A percentile compares a stretch with the other conserved stretches of the same genome.
Evolutionary conservation across 2,888 invertebrate genomes (phyloP).

Genomic region (Metellina segmentata): DNA sequence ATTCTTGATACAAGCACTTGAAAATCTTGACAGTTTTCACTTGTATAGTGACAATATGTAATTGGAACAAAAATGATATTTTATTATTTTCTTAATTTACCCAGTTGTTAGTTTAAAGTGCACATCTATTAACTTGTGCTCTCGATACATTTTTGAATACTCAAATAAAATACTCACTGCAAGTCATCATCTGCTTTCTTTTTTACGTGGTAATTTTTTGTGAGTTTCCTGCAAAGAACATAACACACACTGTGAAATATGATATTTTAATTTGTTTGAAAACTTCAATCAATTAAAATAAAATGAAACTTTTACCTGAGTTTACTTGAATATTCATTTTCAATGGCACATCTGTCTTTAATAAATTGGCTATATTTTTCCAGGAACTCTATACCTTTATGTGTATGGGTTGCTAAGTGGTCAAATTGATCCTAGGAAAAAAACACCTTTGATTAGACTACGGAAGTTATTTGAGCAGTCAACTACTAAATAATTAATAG

Average conservation of each 20-base stretch:
- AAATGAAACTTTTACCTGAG: constrained; percentile 86
- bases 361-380: constrained; percentile 97
- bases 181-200: constrained; percentile 99
- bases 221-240: constrained; percentile 90
- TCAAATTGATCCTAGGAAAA: constrained; percentile 97
- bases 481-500: too few species aligned
- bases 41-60: too few species aligned
- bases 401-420: constrained; percentile 96
- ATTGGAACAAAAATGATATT: too few species aligned
- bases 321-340: constrained; percentile 94
- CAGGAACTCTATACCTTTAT: constrained; percentile 98
- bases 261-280: constrained; percentile 68
- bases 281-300: not conserved
- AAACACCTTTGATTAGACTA: not conserved
- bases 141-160: too few species aligned
- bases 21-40: too few species aligned
- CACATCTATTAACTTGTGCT: too few species aligned
- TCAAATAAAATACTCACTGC: constrained; percentile 87
- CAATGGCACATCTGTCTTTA: constrained; percentile 95
- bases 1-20: too few species aligned
- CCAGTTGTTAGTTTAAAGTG: too few species aligned
- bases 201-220: constrained; percentile 97
- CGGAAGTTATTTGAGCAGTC: too few species aligned
- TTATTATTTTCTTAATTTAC: too few species aligned
- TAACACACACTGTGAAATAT: not conserved